A percentile compares a stretch with the other conserved stretches of the same genome.
phyloP scores from a whole-genome alignment of 2,113 vertebrate species.

The Eptatretus burgeri region DNA sequence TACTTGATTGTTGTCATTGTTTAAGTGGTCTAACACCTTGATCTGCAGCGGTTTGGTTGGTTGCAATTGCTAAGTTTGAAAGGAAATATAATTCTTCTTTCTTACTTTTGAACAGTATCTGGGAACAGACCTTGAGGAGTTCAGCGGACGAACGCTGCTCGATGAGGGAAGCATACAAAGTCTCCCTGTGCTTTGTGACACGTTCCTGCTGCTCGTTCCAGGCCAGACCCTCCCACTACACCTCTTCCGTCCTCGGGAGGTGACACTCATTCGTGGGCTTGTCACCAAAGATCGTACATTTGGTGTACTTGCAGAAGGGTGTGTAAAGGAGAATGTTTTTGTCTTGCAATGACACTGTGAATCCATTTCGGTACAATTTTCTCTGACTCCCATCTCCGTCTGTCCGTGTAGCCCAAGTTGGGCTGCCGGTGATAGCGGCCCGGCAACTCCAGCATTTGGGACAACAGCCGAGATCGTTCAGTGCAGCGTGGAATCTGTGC shows the following conservation, averaged over 20 bases:
- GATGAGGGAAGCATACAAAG: slow-evolving; percentile 75
- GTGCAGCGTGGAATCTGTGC: slow-evolving; percentile 70
- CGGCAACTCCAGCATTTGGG: slow-evolving; percentile 36
- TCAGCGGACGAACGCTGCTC: slow-evolving; percentile 62
- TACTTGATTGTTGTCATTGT: background rate
- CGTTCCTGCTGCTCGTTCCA: slow-evolving; percentile 56
- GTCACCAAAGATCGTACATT: slow-evolving; percentile 82
- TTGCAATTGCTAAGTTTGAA: background rate
- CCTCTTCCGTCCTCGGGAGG: slow-evolving; percentile 69
- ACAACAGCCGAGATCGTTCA: slow-evolving; percentile 93
- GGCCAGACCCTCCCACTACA: slow-evolving; percentile 79
- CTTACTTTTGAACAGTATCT: slow-evolving; percentile 31
- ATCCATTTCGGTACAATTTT: no score
- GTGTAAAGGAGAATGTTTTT: background rate
- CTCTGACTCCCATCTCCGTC: no score
- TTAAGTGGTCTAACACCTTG: background rate
- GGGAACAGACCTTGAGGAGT: slow-evolving; percentile 89
- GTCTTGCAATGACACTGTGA: no score
- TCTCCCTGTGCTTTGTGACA: slow-evolving; percentile 57
- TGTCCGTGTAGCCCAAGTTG: no score
- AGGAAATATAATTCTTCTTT: background rate
- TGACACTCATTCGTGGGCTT: slow-evolving; percentile 78
- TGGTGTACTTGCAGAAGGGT: slow-evolving; percentile 85
- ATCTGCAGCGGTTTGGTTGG: background rate
- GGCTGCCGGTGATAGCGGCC: no score